Conservation (phyloP, 53 echinoderm and acorn worm genomes). For the Holothuria scabra region DNA sequence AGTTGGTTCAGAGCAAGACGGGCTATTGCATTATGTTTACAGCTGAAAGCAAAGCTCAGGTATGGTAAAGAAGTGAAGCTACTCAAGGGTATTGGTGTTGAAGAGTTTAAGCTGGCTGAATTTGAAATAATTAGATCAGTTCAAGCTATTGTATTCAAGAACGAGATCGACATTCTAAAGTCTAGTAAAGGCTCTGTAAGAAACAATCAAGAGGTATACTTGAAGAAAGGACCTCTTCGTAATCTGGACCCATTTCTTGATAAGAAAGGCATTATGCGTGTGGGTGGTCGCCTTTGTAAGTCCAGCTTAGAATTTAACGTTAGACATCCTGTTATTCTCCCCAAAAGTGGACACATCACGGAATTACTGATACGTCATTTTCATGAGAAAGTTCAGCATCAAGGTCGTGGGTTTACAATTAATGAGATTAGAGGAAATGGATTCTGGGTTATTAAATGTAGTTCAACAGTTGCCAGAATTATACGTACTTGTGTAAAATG, state of each 20-base stretch:
- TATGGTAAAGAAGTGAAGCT: neutral
- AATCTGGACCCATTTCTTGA: conserved; percentile 7
- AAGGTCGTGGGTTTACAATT: too few relatives aligned
- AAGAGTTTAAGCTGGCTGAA: conserved; percentile 1
- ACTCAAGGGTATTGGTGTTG: neutral
- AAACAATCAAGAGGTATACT: neutral
- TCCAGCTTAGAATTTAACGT: too few relatives aligned
- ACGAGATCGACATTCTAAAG: neutral
- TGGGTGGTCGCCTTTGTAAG: conserved; percentile 32
- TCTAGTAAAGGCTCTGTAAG: neutral
- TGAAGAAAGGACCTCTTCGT: neutral
- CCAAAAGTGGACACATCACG: conserved; percentile 25
- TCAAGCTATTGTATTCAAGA: conserved; percentile 18
- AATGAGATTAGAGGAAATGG: conserved; percentile 24
- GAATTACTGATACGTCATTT: conserved; percentile 15
- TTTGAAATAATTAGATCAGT: conserved; percentile 4
- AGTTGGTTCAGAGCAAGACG: conserved; percentile 19
- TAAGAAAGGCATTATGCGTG: neutral
- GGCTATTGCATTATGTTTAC: too few relatives aligned
- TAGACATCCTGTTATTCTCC: too few relatives aligned
- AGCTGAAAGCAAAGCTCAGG: conserved; percentile 10
- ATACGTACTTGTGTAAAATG: too few relatives aligned
- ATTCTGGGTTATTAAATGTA: conserved; percentile 22
- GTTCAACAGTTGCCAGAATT: neutral
- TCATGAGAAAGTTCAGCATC: too few relatives aligned